Percentiles rank a stretch among this genome's conserved stretches.
phyloP scores from a whole-genome alignment of 2,113 vertebrate genomes.

The Glaucomys volans region DNA sequence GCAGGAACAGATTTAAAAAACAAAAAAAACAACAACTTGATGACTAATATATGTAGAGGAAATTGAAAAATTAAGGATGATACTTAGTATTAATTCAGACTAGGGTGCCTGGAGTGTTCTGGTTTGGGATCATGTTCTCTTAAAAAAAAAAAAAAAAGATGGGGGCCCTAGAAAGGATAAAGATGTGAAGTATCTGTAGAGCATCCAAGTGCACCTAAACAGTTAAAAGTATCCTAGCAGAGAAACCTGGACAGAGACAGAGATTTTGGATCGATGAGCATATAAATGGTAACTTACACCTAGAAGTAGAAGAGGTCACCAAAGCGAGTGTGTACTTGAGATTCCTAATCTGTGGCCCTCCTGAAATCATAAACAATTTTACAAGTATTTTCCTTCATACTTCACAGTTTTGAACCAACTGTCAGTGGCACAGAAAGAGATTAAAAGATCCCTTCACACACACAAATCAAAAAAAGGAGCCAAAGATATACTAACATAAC shows the following conservation, averaged over 20 bases:
- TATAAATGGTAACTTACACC: not conserved
- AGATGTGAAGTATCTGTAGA: not conserved
- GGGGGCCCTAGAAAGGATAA: not conserved
- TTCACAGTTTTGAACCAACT: not conserved
- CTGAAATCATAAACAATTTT: not conserved
- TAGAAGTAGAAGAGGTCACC: not conserved
- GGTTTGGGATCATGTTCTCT: not conserved
- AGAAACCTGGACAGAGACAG: not conserved
- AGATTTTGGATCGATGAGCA: not conserved
- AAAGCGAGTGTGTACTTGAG: not conserved
- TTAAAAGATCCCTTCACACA: not conserved
- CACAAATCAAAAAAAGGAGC: not conserved
- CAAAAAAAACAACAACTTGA: not conserved
- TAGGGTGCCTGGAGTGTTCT: not conserved
- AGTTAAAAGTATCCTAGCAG: not conserved
- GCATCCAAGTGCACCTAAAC: not conserved
- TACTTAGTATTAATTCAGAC: not conserved
- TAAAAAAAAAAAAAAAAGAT: not conserved
- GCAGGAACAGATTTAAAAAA: not conserved
- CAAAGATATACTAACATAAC: not conserved
- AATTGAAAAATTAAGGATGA: conserved; percentile 1
- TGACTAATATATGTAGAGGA: not conserved
- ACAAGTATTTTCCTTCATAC: not conserved
- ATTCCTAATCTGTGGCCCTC: not conserved
- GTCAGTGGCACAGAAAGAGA: not conserved